Percentiles rank a stretch among this genome's conserved stretches.
phyloP scores from a whole-genome alignment of 2,888 invertebrate species.

The Leucoma salicis region DNA sequence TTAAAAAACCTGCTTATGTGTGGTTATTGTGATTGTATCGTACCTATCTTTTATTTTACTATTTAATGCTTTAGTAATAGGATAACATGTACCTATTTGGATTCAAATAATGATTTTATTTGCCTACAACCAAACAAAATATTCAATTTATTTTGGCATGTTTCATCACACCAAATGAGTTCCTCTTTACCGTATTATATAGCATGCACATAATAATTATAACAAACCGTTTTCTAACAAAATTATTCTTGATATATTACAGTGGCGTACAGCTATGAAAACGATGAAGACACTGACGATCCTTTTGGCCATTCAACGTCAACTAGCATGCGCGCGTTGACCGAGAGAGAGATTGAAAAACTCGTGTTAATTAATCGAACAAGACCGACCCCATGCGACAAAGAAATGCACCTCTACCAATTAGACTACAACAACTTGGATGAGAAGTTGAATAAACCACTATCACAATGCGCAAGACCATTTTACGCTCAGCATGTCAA shows the following conservation, averaged over 20 bases:
- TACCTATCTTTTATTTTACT: too few relatives aligned
- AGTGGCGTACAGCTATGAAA: conserved; percentile 71
- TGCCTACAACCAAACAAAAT: too few relatives aligned
- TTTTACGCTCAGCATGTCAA: conserved; percentile 89
- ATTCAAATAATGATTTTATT: too few relatives aligned
- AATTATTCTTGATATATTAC: conserved; percentile 15
- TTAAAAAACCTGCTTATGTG: not conserved
- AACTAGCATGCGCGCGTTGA: conserved; percentile 53
- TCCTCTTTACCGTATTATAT: too few relatives aligned
- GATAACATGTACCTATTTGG: too few relatives aligned
- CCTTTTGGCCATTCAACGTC: conserved; percentile 58
- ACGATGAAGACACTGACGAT: conserved; percentile 74
- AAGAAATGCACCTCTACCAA: conserved; percentile 84
- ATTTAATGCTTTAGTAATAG: too few relatives aligned
- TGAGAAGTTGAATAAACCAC: conserved; percentile 73
- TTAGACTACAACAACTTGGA: conserved; percentile 72
- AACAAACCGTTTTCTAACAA: not conserved
- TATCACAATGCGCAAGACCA: conserved; percentile 77
- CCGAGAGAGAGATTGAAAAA: conserved; percentile 84
- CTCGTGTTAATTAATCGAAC: conserved; percentile 88
- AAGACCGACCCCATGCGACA: conserved; percentile 92
- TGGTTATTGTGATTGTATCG: too few relatives aligned
- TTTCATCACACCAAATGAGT: too few relatives aligned
- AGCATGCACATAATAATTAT: not conserved
- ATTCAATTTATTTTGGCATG: too few relatives aligned